Conservation (phyloP, 2,888 invertebrate genomes). For the Dolomedes plantarius region DNA sequence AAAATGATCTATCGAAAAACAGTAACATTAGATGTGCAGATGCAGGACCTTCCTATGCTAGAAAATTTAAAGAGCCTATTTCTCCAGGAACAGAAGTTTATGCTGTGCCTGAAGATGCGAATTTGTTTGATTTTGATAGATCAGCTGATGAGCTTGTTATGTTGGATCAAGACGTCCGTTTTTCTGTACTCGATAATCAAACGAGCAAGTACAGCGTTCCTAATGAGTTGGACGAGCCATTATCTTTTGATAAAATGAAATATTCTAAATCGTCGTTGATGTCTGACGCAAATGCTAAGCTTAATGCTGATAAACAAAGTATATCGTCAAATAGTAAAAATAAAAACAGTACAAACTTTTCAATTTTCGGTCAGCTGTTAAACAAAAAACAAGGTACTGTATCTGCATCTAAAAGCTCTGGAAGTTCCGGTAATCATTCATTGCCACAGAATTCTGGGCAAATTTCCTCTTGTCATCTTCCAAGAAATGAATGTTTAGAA, state of each 20-base stretch:
- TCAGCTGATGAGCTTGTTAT: background rate
- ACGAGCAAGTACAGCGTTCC: background rate
- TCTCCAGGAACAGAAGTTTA: background rate
- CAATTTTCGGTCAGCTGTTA: conserved; percentile 11
- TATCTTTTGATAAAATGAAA: background rate
- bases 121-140: background rate
- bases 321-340: background rate
- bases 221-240: background rate
- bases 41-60: background rate
- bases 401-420: background rate
- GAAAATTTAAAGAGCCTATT: background rate
- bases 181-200: background rate
- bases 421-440: background rate
- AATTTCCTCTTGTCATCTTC: background rate
- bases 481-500: background rate
- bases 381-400: conserved; percentile 28
- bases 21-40: background rate
- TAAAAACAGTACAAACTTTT: background rate
- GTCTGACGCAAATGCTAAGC: background rate
- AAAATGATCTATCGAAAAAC: background rate
- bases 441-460: background rate
- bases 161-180: background rate
- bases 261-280: background rate
- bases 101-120: background rate
- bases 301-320: background rate